phyloP scores from a whole-genome alignment of 2,113 vertebrate species.

The Danio rerio region GRCz12tu NC_133181.1:31758501-31759000 shows the following conservation, averaged over 20 bases:
- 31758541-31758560: neutral
- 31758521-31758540: neutral
- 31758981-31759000: neutral
- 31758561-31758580: neutral
- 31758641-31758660: constrained; percentile 8
- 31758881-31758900: constrained; percentile 7
- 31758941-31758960: neutral
- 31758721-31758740: neutral
- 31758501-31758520: neutral
- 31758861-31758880: constrained; percentile 7
- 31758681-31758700: neutral
- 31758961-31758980: neutral
- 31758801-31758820: constrained; percentile 7
- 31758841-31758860: constrained; percentile 50
- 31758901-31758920: constrained; percentile 10
- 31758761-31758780: neutral
- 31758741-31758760: neutral
- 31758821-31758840: constrained; percentile 49
- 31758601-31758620: neutral
- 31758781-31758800: neutral
- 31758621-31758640: neutral
- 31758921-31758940: neutral
- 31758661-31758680: constrained; percentile 3
- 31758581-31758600: neutral
- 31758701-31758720: neutral